Percentiles rank a stretch among this genome's conserved stretches.
These are phyloP conservation scores for Drosophila mimetica DNA, from an alignment of 2,888 invertebrate genomes.

Conservation along the genomic window DNA sequence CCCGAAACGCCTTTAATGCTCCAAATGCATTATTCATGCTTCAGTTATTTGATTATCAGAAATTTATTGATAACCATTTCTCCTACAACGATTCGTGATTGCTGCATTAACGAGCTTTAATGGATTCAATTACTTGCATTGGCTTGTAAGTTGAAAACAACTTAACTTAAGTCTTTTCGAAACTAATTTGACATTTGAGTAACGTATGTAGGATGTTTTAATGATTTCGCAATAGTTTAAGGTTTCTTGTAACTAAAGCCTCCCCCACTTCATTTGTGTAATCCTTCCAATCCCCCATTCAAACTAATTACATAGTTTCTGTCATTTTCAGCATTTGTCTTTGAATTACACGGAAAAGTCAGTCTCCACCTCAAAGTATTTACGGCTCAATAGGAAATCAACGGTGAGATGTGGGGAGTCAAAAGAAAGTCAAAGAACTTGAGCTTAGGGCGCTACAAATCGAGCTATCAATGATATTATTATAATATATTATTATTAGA, in stretches of 20 bases:
- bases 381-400: not conserved
- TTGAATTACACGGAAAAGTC: not conserved
- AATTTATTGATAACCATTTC: constrained; percentile 51
- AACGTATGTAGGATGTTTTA: not conserved
- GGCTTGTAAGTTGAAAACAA: constrained; percentile 29
- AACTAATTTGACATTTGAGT: not conserved
- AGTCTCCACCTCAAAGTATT: not conserved
- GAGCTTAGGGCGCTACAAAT: too few relatives aligned
- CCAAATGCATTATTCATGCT: constrained; percentile 61
- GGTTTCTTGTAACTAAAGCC: constrained; percentile 14
- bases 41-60: constrained; percentile 69
- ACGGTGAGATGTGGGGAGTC: too few relatives aligned
- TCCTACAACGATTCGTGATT: not conserved
- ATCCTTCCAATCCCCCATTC: constrained; percentile 6
- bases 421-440: too few relatives aligned
- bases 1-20: constrained; percentile 6
- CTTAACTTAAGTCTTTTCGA: constrained; percentile 17
- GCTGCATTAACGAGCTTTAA: constrained; percentile 1
- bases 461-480: too few relatives aligned
- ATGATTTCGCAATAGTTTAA: constrained; percentile 1
- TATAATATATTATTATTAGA: too few relatives aligned
- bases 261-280: constrained; percentile 5
- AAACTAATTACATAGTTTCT: constrained; percentile 61
- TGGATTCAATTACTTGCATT: constrained; percentile 34
- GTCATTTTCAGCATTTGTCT: constrained; percentile 5